Base-by-base conservation (phyloP, 2,888 invertebrate genomes). In the Actias luna region DNA sequence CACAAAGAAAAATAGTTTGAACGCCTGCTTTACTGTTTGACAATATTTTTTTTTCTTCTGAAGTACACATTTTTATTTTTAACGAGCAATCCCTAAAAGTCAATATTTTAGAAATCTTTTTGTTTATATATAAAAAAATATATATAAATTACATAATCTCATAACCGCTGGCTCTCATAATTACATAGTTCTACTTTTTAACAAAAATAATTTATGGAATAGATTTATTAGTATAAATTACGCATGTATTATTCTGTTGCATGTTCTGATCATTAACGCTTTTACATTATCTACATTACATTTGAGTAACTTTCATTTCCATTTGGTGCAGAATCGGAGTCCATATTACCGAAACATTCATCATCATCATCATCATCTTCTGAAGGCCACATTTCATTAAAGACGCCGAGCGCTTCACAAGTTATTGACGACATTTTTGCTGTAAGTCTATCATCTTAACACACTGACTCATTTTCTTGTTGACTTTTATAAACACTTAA, bases 351-450 rank as follows among this genome's bases (percentile, higher is more conserved):
- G 77, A 87, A 88, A 80, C 88, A 88, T 84, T 86, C 68, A 58
- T 77, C 81, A 70, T 78, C 86, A 71, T 77, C 80, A 69, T 76
- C 79, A 67, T 79, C 82, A 71, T 83, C 85, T 72, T 86, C 88
- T 62, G 83, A 85, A 67, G 76, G 86, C 66, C 84, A 87, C 63
- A 75, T 92, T 74, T 82, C 88, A 72, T 79, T 92, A 71, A 79
- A 90, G 79, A 90, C 92, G 71, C 89, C 91, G 77, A 83, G 79
- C 72, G 87, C 84, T 68, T 86, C 91, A 61, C 83, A 85, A 80
- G 72, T 92, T 69, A 82, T 92, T 74, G 89, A 85, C 68, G 91
- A 87, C 68, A 89, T 92, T 61, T 83, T 92, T 67, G 83, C 92
- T 70, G 92, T 92, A 89, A 92, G 92, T 92, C 82, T 29, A 55